Evolutionary conservation across 2,797 vertebrate genomes (phyloP).

Genomic region (Tolypeutes matacus): DNA sequence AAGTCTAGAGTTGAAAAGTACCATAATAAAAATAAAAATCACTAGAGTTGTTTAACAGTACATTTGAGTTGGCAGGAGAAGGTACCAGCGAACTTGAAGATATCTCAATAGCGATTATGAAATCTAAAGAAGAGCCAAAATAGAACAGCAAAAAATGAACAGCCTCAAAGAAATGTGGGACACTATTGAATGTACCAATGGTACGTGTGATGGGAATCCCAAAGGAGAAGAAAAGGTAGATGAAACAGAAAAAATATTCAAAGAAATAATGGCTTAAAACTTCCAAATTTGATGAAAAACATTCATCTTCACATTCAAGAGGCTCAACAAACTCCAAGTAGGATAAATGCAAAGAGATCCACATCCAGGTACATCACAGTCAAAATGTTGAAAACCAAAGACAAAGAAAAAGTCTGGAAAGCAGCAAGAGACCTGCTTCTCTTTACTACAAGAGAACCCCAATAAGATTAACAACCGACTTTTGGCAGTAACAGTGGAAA

Average conservation of each 20-base stretch:
- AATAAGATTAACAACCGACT: background rate
- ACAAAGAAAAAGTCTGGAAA: constrained; percentile 21
- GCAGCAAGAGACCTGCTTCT: background rate
- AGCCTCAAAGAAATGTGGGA: background rate
- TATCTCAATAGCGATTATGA: constrained; percentile 38
- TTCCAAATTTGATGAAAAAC: background rate
- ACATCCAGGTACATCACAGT: background rate
- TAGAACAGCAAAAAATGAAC: background rate
- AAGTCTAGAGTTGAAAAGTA: constrained; percentile 18
- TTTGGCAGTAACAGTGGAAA: background rate
- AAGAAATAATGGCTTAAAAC: background rate
- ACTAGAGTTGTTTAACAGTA: constrained; percentile 14
- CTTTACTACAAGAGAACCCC: background rate
- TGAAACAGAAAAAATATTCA: background rate
- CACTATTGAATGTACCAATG: background rate
- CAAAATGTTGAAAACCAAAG: background rate
- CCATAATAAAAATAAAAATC: constrained; percentile 20
- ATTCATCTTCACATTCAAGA: background rate
- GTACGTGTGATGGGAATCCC: background rate
- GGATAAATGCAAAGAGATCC: background rate
- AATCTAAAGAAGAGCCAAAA: constrained; percentile 25
- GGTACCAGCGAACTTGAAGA: background rate
- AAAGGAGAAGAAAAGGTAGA: background rate
- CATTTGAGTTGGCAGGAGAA: constrained; percentile 53
- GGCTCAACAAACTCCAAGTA: background rate